Conservation (phyloP, 2,113 vertebrate genomes). For the Lutjanus erythropterus region DNA sequence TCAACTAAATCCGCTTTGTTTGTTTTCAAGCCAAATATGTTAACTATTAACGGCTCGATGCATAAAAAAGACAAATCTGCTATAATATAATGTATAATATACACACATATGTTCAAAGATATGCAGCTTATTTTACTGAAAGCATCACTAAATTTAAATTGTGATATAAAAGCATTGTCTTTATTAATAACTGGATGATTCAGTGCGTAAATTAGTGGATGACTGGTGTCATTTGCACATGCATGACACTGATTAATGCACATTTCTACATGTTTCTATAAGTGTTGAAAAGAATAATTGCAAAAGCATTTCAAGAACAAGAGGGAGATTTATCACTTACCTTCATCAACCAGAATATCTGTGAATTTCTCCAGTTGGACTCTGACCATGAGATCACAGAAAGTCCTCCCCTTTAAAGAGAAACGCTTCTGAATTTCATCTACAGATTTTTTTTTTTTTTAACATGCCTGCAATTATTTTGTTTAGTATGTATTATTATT, state of each 20-base stretch:
- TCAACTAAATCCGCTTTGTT: slow-evolving; percentile 36
- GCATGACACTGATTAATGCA: background rate
- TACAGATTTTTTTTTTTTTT: background rate
- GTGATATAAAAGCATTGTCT: background rate
- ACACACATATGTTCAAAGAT: background rate
- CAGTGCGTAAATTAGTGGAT: background rate
- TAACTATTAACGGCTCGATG: slow-evolving; percentile 54
- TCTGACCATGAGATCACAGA: slow-evolving; percentile 52
- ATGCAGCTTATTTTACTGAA: background rate
- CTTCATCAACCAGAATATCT: slow-evolving; percentile 21
- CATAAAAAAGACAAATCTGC: slow-evolving; percentile 4
- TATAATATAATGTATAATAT: background rate
- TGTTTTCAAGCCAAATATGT: slow-evolving; percentile 36
- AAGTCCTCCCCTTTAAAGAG: slow-evolving; percentile 62
- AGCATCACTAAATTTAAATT: background rate
- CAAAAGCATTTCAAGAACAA: slow-evolving; percentile 1
- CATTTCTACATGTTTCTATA: background rate
- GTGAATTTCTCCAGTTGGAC: slow-evolving; percentile 44
- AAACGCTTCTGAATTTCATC: slow-evolving; percentile 16
- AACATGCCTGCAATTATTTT: background rate
- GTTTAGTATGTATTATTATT: no score
- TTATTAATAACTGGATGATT: background rate
- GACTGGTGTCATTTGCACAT: background rate
- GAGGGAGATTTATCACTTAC: slow-evolving; percentile 25
- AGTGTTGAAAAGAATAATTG: background rate